Evolutionary conservation across 1,140 invertebrate species (phyloP), one percentile per base, ranked within the genome.

Genomic region (Diuraphis noxia): DNA sequence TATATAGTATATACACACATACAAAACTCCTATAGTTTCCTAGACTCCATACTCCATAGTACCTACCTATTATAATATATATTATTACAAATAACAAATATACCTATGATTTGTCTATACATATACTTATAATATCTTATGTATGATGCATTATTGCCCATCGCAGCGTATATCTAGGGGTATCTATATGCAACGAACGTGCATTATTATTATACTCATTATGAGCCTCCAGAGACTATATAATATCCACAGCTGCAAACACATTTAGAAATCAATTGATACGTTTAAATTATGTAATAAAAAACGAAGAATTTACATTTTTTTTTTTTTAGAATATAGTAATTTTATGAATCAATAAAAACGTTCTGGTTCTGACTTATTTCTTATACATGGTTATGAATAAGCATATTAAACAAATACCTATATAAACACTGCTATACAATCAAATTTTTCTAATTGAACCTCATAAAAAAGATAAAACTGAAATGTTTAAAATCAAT

Each of bases 381-480:
- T 43, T 84, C 38, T 63, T 63, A 30, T 40, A 81, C 4, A 40
- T 21, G 25, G 19, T 13, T n/a, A 72, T 72, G 1, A 8, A 43
- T 84, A 30, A 43, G 40, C 2, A 84, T n/a, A 43, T n/a, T 84
- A 41, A 40, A 43, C 30, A 79, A 38, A 63, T 25, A 63, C 2
- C 56, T 23, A 36, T 23, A 36, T 77, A 77, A 34, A 23, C 2
- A 79, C n/a, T 72, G 5, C 30, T 36, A 13, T 43, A 34, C 17
- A 84, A 84, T 84, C 30, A 86, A 86, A 86, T 86, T 86, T 86
- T n/a, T 49, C 84, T 86, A 86, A 86, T 49, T 86, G n/a, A 10
- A 46, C 19, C n/a, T 46, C 41, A 49, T 86, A 86, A 86, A 86
- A 86, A 86, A 86, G 84, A 86, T 86, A 86, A 86, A 49, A 49